Base-by-base conservation (phyloP, 2,797 vertebrate species). In the Leontopithecus rosalia region DNA sequence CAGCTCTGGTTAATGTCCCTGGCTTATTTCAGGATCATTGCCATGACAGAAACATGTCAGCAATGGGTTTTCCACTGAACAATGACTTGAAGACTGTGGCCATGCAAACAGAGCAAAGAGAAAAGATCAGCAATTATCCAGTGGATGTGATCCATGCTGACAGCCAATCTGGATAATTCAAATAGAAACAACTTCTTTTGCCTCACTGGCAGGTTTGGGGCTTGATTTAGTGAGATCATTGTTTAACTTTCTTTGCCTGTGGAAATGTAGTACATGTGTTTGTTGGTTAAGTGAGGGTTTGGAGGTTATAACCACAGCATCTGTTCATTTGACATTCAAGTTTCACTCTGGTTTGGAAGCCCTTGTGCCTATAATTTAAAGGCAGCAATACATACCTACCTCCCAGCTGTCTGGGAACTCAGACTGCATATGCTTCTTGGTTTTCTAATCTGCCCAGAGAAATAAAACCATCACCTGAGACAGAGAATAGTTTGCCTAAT, bases 1-100 rank as follows among this genome's bases (percentile, higher is more conserved):
- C 99, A 97, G 96, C 83, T 98, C 97, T 88, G 82, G 93, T 99
- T 98, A 98, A 96, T 75, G 95, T 99, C 98, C 97, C 8, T 28
- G 73, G 87, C 97, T 98, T 97, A 98, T 94, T 97, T 89, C 94
- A 95, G 97, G 84, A 94, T 97, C 96, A 98, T 93, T 95, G 96
- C 83, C 12, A n/a, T 96, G 97, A 98, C 98, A 97, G 92, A 98
- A 98, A 97, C 92, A 94, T 96, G 98, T 97, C 98, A 98, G 98
- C 97, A 64, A 90, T 96, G 96, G 97, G 96, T 98, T 97, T 96
- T 94, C 96, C 84, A 87, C 88, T 94, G 88, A 98, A 95, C 96
- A 67, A 30, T 97, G 85, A 77, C 82, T 96, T 52, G 41, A 70
- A 50, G 90, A 50, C 76, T 33, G 88, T 70, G 92, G 77, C 70